These are phyloP conservation scores for Papilio elwesi DNA, from an alignment of 2,888 invertebrate genomes.

Conservation along the genomic window DNA sequence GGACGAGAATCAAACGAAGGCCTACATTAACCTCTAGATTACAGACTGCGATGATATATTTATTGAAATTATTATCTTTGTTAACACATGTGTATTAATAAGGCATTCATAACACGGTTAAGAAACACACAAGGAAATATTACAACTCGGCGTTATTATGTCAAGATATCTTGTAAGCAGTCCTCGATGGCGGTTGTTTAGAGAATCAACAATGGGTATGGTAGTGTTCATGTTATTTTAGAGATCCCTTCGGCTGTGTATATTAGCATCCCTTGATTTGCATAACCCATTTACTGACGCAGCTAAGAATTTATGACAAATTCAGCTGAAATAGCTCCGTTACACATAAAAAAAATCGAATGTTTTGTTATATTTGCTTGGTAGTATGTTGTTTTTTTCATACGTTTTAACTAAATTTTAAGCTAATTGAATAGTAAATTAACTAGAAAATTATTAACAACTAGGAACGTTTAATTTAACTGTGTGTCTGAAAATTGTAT, in stretches of 20 bases:
- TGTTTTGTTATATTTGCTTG: no score
- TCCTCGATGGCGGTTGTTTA: conserved; percentile 1
- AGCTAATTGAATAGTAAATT: no score
- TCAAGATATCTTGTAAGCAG: background rate
- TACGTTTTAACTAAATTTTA: no score
- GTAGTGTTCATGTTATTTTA: conserved; percentile 1
- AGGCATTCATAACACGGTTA: background rate
- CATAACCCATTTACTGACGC: conserved; percentile 14
- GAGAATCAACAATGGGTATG: conserved; percentile 18
- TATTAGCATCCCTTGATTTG: conserved; percentile 14
- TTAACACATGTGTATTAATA: background rate
- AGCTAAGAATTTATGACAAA: conserved; percentile 2
- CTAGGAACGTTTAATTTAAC: no score
- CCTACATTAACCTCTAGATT: no score
- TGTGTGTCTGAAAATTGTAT: no score
- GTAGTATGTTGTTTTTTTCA: no score
- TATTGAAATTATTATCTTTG: background rate
- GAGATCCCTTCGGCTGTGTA: conserved; percentile 4
- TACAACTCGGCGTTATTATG: background rate
- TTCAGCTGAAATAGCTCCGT: background rate
- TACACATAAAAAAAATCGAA: background rate
- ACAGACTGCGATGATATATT: no score
- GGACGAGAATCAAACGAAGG: no score
- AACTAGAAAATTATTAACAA: no score
- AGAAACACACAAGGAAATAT: background rate